These are phyloP conservation scores for Dendrophyllia cribrosa DNA, from an alignment of 64 coral and sea anemone species.

Conservation along the genomic window DNA sequence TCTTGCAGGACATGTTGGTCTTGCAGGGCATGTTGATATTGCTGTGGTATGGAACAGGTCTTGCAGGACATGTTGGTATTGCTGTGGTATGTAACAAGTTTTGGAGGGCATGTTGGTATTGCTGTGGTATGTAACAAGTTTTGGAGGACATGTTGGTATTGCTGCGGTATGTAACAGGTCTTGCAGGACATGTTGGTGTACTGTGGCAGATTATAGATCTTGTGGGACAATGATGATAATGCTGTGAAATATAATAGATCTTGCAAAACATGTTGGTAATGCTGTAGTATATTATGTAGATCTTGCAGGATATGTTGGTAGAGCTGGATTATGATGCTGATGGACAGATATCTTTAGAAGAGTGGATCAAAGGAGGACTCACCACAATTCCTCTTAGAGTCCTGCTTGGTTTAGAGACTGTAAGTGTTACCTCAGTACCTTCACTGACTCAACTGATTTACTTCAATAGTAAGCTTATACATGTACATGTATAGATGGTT, in stretches of 20 bases:
- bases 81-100: too few relatives aligned
- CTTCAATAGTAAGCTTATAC: too few relatives aligned
- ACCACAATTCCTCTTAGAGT: slow-evolving; percentile 97
- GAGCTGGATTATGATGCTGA: slow-evolving; percentile 97
- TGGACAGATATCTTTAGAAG: slow-evolving; percentile 94
- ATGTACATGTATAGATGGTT: too few relatives aligned
- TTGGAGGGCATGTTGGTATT: too few relatives aligned
- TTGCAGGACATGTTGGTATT: slow-evolving; percentile 87
- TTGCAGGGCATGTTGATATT: slow-evolving; percentile 80
- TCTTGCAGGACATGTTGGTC: neutral
- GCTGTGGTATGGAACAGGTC: slow-evolving; percentile 69
- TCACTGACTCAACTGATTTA: neutral
- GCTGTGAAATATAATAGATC: slow-evolving; percentile 70
- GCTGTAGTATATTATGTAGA: slow-evolving; percentile 48
- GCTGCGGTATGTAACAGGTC: neutral
- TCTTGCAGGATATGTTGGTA: slow-evolving; percentile 98
- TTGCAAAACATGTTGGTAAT: slow-evolving; percentile 13
- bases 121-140: too few relatives aligned
- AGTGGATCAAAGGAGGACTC: slow-evolving; percentile 97
- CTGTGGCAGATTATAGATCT: neutral
- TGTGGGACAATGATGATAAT: neutral
- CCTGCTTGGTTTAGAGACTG: slow-evolving; percentile 94
- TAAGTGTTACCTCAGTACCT: slow-evolving; percentile 36
- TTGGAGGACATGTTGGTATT: neutral
- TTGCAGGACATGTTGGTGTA: neutral